Evolutionary conservation across 2,888 invertebrate genomes (phyloP), one percentile per base, ranked within the genome.

Genomic region (Patella pellucida): DNA sequence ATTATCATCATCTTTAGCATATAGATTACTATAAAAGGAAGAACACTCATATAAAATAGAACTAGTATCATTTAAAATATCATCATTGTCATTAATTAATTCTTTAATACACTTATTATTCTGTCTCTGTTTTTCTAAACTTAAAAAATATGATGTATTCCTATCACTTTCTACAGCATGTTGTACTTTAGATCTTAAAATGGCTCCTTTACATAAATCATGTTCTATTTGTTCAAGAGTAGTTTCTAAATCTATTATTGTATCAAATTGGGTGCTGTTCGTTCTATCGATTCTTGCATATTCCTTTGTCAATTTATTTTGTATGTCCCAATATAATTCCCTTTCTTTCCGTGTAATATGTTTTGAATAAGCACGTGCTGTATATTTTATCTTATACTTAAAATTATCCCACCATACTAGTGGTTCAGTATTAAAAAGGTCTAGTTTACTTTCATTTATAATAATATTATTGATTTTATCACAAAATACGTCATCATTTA

Each of bases 81-180:
- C 19, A 11, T 52, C 51, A 71, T 51, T 14, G 16, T 41, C 51
- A 14, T 3, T 19, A 9, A 51, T 23, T 3, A 71, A 12, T 23
- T 50, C 23, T 1, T n/a, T 71, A 51, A 71, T 71, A 19, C 50
- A 51, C 2, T 51, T 71, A 51, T 71, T 15, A 5, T 52, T 15
- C 19, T 71, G 71, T 19, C 52, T 71, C 16, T 51, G 52, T 11
- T 14, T 51, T 51, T 71, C 71, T 23, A 71, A 51, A 23, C 19
- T 51, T 23, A 51, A 52, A 14, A 71, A 71, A 71, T 51, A 71
- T 19, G n/a, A 16, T 16, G 71, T 71, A 16, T 71, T 71, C 52
- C 52, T 51, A 51, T 71, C 71, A 52, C 71, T 71, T 71, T 71
- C 52, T n/a, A 52, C 51, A 51, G 16, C 12, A 11, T 23, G 52